Conservation (phyloP, 2,113 vertebrate species). For the Ptyas mucosa region DNA sequence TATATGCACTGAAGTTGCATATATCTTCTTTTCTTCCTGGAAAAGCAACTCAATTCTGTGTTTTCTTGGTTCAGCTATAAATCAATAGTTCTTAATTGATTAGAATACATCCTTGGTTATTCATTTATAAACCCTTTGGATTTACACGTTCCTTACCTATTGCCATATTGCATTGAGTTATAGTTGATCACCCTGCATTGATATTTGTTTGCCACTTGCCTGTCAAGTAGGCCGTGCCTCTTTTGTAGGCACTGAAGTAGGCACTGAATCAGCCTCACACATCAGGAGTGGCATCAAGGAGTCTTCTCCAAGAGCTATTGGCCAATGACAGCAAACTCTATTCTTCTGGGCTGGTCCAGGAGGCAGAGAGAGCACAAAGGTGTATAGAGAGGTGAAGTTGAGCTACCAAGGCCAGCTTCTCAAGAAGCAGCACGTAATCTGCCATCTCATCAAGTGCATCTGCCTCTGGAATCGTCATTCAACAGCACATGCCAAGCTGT, state of each 20-base stretch:
- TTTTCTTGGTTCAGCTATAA: neutral
- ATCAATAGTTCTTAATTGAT: neutral
- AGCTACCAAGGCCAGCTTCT: conserved; percentile 24
- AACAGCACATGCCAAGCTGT: conserved; percentile 41
- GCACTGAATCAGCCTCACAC: neutral
- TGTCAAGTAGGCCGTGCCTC: rapidly evolving
- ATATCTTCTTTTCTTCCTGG: neutral
- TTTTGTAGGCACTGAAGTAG: neutral
- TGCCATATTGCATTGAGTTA: neutral
- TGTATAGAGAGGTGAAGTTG: conserved; percentile 26
- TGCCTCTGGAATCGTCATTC: conserved; percentile 36
- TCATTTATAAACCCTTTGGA: conserved; percentile 11
- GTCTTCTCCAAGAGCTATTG: neutral
- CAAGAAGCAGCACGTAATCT: conserved; percentile 35
- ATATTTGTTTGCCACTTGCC: neutral
- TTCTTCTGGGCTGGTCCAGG: conserved; percentile 9
- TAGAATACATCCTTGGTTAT: neutral
- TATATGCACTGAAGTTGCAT: neutral
- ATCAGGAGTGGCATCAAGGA: neutral
- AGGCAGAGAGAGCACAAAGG: conserved; percentile 36
- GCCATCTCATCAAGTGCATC: conserved; percentile 36
- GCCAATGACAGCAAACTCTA: conserved; percentile 28
- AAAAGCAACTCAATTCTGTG: neutral
- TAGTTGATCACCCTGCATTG: neutral
- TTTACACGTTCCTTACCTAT: conserved; percentile 7